Evolutionary conservation across 2,888 invertebrate genomes (phyloP), one percentile per base, ranked within the genome.

Genomic region (Eudasyphora cyanicolor): DNA sequence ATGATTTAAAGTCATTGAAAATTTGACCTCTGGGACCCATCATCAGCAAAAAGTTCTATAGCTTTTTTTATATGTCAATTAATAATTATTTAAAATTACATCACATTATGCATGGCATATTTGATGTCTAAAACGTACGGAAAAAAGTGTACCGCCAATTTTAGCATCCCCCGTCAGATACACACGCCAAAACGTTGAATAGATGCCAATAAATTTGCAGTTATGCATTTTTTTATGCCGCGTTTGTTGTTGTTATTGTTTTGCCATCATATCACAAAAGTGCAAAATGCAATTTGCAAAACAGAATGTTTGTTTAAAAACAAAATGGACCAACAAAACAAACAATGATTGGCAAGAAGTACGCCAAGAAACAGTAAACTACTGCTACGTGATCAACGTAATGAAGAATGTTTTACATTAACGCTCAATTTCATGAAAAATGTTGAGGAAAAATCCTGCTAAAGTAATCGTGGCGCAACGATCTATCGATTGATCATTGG

Each of bases 221-320:
- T 64, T 62, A n/a, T n/a, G 10, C 21, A 12, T 17, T 5, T 73
- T 78, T 19, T 35, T 32, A 69, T 57, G 57, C 57, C 24, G 35
- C 35, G 4, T 19, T 8, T 17, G 4, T 2, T 19, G 21, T n/a
- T n/a, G n/a, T n/a, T n/a, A n/a, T n/a, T 1, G 24, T 2, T 54
- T 10, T 2, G 21, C 12, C 21, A 21, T 24, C 54, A 54, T 54
- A 54, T 21, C 54, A 54, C 49, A 24, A 82, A 82, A 79, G 73
- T 79, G 79, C 54, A 76, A 73, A 82, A 74, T 83, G 69, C 54
- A 77, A 51, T 77, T 77, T 51, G 32, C 21, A 21, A 70, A 73
- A 79, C 76, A 27, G 24, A 51, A 6, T 57, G 49, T 82, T 82
- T 79, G 71, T 76, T 76, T 76, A 57, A 76, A 76, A 76, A 49